Conservation (phyloP, 2,797 vertebrate species). For the Karalla daura region DNA sequence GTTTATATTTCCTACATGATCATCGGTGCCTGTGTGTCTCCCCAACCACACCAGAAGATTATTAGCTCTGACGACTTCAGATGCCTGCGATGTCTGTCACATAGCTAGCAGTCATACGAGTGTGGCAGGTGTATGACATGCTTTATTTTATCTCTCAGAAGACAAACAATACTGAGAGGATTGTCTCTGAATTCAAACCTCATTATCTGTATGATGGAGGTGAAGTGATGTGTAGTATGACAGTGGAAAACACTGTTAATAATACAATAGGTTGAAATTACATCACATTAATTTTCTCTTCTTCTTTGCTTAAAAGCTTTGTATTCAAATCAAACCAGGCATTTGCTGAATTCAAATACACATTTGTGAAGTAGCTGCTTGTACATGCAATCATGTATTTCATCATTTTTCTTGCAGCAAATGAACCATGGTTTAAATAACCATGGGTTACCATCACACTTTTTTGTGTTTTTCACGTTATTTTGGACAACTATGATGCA, state of each 20-base stretch:
- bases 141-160: slow-evolving; percentile 10
- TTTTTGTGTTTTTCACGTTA: too few species aligned
- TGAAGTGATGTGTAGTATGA: background rate
- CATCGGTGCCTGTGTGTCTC: background rate
- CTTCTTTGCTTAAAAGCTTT: background rate
- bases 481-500: too few species aligned
- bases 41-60: slow-evolving; percentile 31
- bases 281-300: background rate
- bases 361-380: slow-evolving; percentile 6
- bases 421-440: too few species aligned
- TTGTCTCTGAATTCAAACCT: slow-evolving; percentile 8
- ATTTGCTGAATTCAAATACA: slow-evolving; percentile 25
- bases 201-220: background rate
- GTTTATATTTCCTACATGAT: slow-evolving; percentile 42
- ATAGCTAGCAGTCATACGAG: background rate
- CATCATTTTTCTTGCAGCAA: too few species aligned
- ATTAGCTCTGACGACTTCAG: slow-evolving; percentile 54
- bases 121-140: slow-evolving; percentile 10
- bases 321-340: background rate
- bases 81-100: slow-evolving; percentile 32
- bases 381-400: slow-evolving; percentile 33
- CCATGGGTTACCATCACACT: too few species aligned
- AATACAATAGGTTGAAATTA: background rate
- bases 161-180: background rate
- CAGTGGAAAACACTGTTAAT: background rate